Evolutionary conservation across 64 coral and sea anemone species (phyloP).

Genomic region (Cladopsammia gracilis): DNA sequence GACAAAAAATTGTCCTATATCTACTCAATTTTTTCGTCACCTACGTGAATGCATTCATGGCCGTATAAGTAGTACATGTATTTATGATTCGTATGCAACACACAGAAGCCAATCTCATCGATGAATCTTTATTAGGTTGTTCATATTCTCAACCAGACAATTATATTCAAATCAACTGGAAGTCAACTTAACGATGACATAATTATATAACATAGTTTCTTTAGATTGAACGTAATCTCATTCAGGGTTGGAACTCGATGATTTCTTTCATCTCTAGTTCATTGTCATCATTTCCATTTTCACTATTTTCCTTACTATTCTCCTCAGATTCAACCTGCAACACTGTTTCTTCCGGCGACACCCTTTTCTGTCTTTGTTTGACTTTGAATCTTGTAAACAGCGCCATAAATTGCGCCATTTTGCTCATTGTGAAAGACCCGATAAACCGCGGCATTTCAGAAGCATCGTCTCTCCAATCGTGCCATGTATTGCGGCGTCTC

Average conservation of each 20-base stretch:
- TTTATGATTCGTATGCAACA: too few species aligned
- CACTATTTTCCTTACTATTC: not conserved
- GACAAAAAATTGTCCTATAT: too few species aligned
- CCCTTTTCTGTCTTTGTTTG: not conserved
- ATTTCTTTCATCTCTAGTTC: not conserved
- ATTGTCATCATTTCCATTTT: not conserved
- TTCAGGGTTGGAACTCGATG: slow-evolving; percentile 1
- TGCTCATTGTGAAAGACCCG: not conserved
- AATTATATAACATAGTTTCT: too few species aligned
- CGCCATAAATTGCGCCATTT: not conserved
- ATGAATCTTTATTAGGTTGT: too few species aligned
- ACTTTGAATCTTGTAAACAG: not conserved
- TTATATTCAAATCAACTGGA: too few species aligned
- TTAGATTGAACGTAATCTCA: not conserved
- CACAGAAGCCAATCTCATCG: too few species aligned
- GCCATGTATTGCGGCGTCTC: slow-evolving; percentile 44
- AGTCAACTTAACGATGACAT: too few species aligned
- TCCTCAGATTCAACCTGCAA: not conserved
- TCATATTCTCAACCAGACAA: too few species aligned
- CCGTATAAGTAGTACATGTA: too few species aligned
- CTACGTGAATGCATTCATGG: too few species aligned
- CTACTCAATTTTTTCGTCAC: too few species aligned
- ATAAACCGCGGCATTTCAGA: slow-evolving; percentile 22
- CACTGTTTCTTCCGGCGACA: not conserved
- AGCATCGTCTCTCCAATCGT: slow-evolving; percentile 85